Percentiles rank a stretch among this genome's conserved stretches.
Evolutionary conservation across 2,113 vertebrate species (phyloP).

Genomic region (Hippocampus abdominalis): DNA sequence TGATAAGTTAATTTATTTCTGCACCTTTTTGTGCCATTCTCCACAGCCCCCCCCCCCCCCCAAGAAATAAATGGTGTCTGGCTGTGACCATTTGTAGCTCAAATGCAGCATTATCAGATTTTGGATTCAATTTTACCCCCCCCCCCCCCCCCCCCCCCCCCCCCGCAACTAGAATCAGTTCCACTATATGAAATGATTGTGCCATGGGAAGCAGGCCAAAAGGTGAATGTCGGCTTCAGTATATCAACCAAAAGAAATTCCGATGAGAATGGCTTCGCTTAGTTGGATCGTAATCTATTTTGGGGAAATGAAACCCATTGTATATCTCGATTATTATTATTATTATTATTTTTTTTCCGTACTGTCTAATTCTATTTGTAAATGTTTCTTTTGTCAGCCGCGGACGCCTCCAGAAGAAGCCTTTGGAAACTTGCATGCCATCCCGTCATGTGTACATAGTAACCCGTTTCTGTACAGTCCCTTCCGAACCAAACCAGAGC

Average conservation of each 20-base stretch:
- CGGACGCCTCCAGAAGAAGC: slow-evolving; percentile 53
- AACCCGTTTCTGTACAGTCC: slow-evolving; percentile 56
- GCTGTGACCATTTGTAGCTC: background rate
- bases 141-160: too few species aligned
- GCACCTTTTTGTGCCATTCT: background rate
- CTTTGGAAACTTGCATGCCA: slow-evolving; percentile 59
- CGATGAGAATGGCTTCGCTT: slow-evolving; percentile 21
- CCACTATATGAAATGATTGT: slow-evolving; percentile 17
- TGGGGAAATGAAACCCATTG: slow-evolving; percentile 26
- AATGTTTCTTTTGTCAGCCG: slow-evolving; percentile 33
- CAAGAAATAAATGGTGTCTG: background rate
- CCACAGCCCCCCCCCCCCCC: background rate
- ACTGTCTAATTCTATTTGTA: slow-evolving; percentile 30
- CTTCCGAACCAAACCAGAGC: slow-evolving; percentile 63
- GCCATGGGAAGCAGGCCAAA: slow-evolving; percentile 53
- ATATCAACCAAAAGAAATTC: slow-evolving; percentile 24
- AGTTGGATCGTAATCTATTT: slow-evolving; percentile 18
- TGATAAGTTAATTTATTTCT: background rate
- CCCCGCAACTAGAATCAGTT: background rate
- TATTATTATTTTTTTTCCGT: slow-evolving; percentile 9
- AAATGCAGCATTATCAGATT: background rate
- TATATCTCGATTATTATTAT: slow-evolving; percentile 23
- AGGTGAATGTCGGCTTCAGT: slow-evolving; percentile 36
- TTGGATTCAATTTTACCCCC: background rate
- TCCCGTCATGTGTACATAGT: slow-evolving; percentile 62